phyloP scores from a whole-genome alignment of 2,888 invertebrate genomes.

The Polyommatus iphigenia region DNA sequence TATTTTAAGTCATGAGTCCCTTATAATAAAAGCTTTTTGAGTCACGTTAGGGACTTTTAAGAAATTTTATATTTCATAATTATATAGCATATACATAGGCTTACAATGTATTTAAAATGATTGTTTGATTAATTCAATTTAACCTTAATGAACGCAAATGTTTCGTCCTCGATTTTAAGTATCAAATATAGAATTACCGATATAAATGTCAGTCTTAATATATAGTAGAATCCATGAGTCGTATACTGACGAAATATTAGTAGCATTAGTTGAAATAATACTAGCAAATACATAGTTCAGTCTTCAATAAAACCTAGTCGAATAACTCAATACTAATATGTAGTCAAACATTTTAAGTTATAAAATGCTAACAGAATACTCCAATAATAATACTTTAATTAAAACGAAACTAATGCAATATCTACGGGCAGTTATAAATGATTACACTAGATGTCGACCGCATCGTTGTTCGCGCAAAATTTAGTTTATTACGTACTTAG shows the following conservation, averaged over 20 bases:
- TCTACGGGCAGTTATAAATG: neutral
- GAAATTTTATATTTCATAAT: slow-evolving; percentile 1
- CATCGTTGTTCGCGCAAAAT: no score
- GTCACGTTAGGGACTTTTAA: slow-evolving; percentile 28
- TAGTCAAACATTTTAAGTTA: neutral
- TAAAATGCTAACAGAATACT: no score
- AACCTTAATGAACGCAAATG: neutral
- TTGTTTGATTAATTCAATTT: neutral
- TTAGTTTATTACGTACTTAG: no score
- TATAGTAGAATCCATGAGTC: neutral
- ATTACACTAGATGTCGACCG: neutral
- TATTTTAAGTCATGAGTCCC: slow-evolving; percentile 18
- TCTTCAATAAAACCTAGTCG: neutral
- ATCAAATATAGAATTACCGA: slow-evolving; percentile 13
- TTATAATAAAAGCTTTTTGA: slow-evolving; percentile 27
- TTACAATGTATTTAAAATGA: slow-evolving; percentile 14
- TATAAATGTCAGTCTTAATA: slow-evolving; percentile 33
- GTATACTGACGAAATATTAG: neutral
- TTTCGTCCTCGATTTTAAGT: slow-evolving; percentile 1
- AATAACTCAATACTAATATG: neutral
- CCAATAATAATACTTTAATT: neutral
- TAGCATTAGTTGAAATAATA: neutral
- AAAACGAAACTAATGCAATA: neutral
- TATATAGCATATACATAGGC: slow-evolving; percentile 18
- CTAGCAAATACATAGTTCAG: neutral